These are phyloP conservation scores for Prunella strophiata DNA, from an alignment of 2,797 vertebrate species.

Conservation along the genomic window DNA sequence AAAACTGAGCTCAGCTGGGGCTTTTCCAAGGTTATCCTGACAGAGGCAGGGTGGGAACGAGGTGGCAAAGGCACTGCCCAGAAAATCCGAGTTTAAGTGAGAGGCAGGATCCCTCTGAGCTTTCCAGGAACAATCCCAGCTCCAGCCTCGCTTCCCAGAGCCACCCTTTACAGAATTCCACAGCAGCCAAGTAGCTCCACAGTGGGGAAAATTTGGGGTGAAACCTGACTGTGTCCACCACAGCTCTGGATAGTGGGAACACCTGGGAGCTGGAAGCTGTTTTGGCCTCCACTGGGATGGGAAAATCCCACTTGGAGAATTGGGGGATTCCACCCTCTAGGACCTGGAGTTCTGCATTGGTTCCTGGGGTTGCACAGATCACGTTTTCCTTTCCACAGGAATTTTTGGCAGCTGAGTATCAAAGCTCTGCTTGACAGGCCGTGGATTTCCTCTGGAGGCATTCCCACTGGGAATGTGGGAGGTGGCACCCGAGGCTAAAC, in stretches of 20 bases:
- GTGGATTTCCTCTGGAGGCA: neutral
- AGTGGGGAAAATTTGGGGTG: neutral
- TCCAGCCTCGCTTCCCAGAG: neutral
- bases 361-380: neutral
- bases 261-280: neutral
- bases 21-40: neutral
- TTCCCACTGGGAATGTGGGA: neutral
- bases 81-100: neutral
- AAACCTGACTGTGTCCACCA: too few relatives aligned
- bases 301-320: neutral
- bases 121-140: neutral
- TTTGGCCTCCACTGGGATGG: neutral
- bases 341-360: fast-evolving
- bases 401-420: neutral
- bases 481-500: neutral
- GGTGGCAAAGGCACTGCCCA: neutral
- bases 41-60: neutral
- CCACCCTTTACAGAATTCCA: neutral
- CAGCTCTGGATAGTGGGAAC: neutral
- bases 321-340: neutral
- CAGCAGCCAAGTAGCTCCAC: neutral
- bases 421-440: neutral
- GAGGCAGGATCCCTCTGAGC: neutral
- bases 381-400: fast-evolving
- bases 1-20: neutral